These are phyloP conservation scores for Dicerorhinus sumatrensis DNA, from an alignment of 2,113 vertebrate genomes.

Conservation along the genomic window DNA sequence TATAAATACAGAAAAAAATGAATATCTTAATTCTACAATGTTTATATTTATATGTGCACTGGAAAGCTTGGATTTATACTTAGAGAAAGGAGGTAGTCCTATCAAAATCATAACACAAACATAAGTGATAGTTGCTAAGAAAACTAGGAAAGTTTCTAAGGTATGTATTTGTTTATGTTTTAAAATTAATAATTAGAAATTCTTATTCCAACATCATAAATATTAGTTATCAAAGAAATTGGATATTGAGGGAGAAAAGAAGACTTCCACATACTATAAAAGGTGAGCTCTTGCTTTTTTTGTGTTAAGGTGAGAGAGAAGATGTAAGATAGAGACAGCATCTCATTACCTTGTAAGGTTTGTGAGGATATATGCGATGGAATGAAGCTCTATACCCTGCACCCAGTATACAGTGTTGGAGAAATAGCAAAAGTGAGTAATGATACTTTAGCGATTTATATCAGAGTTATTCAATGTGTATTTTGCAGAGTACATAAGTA, in stretches of 20 bases:
- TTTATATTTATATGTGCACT: not conserved
- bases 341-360: not conserved
- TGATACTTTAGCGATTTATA: not conserved
- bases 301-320: not conserved
- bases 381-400: not conserved
- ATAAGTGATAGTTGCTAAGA: not conserved
- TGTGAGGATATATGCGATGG: not conserved
- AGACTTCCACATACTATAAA: not conserved
- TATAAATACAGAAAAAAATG: not conserved
- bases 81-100: not conserved
- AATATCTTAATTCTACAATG: not conserved
- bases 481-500: not conserved
- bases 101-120: not conserved
- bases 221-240: not conserved
- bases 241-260: not conserved
- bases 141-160: not conserved
- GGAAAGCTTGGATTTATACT: not conserved
- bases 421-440: not conserved
- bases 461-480: not conserved
- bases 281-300: too few relatives aligned
- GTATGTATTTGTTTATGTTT: not conserved
- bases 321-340: not conserved
- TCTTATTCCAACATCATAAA: not conserved
- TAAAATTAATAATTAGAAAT: not conserved
- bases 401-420: not conserved